phyloP scores from a whole-genome alignment of 2,888 invertebrate species.

The Parelbella ahira region DNA sequence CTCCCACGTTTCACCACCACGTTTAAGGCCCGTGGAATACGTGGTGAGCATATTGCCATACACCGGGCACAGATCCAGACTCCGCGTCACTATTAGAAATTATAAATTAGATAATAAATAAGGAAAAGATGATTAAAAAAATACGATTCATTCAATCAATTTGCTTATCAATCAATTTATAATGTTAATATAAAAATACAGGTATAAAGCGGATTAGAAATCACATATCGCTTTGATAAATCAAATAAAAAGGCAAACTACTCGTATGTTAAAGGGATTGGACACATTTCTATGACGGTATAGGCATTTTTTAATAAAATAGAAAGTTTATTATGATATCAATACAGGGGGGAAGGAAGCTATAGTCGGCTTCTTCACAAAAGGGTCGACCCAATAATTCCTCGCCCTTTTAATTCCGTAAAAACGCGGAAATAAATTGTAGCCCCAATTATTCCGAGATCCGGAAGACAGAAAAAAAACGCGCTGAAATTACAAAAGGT shows the following conservation, averaged over 20 bases:
- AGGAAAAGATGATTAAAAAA: too few relatives aligned
- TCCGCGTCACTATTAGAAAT: too few relatives aligned
- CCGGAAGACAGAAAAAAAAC: conserved; percentile 28
- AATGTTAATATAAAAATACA: too few relatives aligned
- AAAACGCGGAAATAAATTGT: conserved; percentile 34
- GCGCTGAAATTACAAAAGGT: conserved; percentile 33
- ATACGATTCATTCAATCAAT: too few relatives aligned
- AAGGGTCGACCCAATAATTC: conserved; percentile 24
- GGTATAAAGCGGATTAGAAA: conserved; percentile 6
- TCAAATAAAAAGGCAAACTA: conserved; percentile 23
- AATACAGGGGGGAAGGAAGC: conserved; percentile 14
- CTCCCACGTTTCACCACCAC: too few relatives aligned
- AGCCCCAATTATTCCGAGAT: conserved; percentile 31
- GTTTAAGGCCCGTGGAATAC: too few relatives aligned
- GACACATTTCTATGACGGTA: conserved; percentile 17
- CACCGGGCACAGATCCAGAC: too few relatives aligned
- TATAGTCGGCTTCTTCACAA: too few relatives aligned
- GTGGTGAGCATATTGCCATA: too few relatives aligned
- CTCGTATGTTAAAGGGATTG: conserved; percentile 20
- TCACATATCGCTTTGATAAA: conserved; percentile 22
- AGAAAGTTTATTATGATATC: conserved; percentile 20
- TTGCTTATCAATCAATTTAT: too few relatives aligned
- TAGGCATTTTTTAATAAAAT: too few relatives aligned
- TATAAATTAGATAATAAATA: too few relatives aligned
- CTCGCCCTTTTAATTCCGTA: conserved; percentile 30